Base-by-base conservation (phyloP, 2,797 vertebrate species). In the Typhlichthys eigenmanni region DNA sequence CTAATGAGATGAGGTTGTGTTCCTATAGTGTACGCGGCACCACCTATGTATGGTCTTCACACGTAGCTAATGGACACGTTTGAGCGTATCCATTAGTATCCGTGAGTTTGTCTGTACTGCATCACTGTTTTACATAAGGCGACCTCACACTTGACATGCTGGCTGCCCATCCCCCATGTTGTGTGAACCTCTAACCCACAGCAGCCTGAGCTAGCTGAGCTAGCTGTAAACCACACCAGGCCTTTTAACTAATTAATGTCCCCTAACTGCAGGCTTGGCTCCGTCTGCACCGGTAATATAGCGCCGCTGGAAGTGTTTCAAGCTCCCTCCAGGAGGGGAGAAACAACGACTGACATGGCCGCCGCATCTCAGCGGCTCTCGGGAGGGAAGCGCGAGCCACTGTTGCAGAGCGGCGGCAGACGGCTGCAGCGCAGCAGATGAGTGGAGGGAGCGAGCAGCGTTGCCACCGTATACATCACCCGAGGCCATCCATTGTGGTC, bases 191-290 rank as follows among this genome's bases (percentile, higher is more conserved):
- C 75, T 76, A 77, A 78, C 79, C 53, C 81, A 71, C 55, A 53
- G 75, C 75, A 83, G 78, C 66, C 74, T 64, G 62, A 83, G 76
- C 77, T 46, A 77, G 79, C 74, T 64, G 62, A 83, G 76, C 77
- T 46, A 77, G 79, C 84, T 91, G 92, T 92, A 94, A 93, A 90
- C 74, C 64, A 93, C 91, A 94, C 93, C 90, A 19, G 83, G 68
- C 73, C 85, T 87, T 69, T 87, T 93, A 86, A 94, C 93, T 94
- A 92, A 93, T 94, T 92, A 89, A 94, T 92, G 89, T 75, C 60
- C 71, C 81, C 75, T 78, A 78, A 85, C 84, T 59, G 86, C 79
- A 63, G 62, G 73, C 66, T 53, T 71, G 74, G 76, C 71, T 86
- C 75, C 69, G 66, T 64, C 64, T 55, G 47, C 38, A 43, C 38